These are phyloP conservation scores for Melopsittacus undulatus DNA, from an alignment of 2,797 vertebrate genomes.

Conservation along the genomic window DNA sequence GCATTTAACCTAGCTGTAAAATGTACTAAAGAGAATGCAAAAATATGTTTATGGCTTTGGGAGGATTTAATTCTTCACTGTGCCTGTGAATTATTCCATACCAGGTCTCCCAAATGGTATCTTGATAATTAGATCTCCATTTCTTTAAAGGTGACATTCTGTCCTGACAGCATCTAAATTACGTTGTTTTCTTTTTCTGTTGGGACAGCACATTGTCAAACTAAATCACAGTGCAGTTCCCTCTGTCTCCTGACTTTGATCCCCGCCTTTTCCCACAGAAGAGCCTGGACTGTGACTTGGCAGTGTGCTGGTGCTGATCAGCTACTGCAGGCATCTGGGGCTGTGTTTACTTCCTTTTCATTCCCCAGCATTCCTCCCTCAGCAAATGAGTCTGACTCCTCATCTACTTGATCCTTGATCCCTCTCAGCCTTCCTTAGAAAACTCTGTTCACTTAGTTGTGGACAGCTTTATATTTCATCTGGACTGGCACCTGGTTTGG, in stretches of 20 bases:
- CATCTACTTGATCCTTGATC: not conserved
- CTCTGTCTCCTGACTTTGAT: not conserved
- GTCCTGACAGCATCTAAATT: slow-evolving; percentile 45
- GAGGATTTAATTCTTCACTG: not conserved
- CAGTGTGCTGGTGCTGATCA: not conserved
- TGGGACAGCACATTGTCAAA: slow-evolving; percentile 42
- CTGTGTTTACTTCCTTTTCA: not conserved
- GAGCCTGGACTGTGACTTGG: not conserved
- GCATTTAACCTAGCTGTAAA: slow-evolving; percentile 9
- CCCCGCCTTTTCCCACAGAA: not conserved
- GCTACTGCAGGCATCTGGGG: not conserved
- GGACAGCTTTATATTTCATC: slow-evolving; percentile 29
- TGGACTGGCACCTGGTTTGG: slow-evolving; percentile 23
- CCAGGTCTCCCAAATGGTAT: not conserved
- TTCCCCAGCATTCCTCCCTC: not conserved
- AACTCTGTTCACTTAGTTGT: not conserved
- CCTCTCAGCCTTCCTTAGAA: slow-evolving; percentile 15
- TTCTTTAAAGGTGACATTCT: slow-evolving; percentile 50
- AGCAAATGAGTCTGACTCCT: not conserved
- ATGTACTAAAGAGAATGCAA: not conserved
- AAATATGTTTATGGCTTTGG: not conserved
- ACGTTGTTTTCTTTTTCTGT: not conserved
- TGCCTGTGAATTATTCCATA: slow-evolving; percentile 12
- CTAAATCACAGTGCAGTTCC: not conserved
- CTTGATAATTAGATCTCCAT: slow-evolving; percentile 51